Evolutionary conservation across 2,888 invertebrate genomes (phyloP), one percentile per base, ranked within the genome.

Genomic region (Drosophila infuscata): DNA sequence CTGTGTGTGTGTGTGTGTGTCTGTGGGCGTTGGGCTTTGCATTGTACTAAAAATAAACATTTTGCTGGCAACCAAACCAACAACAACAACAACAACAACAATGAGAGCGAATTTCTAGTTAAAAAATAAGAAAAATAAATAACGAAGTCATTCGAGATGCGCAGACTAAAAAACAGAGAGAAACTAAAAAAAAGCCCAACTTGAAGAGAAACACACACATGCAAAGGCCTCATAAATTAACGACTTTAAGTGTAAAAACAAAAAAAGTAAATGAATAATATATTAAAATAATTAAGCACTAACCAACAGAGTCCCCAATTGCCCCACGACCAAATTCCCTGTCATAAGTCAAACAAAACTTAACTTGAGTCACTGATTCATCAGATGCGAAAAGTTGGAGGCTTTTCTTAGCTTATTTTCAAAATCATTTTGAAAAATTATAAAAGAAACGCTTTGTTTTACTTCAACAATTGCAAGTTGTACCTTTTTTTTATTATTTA

Each of bases 1-100:
- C 32, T 35, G 33, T 41, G 17, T 48, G 20, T 43, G 52, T 48
- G 57, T 56, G 57, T 43, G 29, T 38, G 12, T 48, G 69, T 30
- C 30, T 46, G 60, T 59, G 15, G 51, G 48, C 59, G 52, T 46
- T 56, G 54, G 54, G 41, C 54, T 33, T 75, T 65, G 58, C 62
- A 67, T 69, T 63, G 88, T 74, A 78, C 82, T 76, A 74, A 69
- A 87, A 84, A 87, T 89, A 89, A 87, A 89, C 86, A 87, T 76
- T 81, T 77, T 20, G 46, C 52, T 48, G 54, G 29, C 70, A 59
- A 35, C 59, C 59, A 8, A 38, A 65, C 32, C 53, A 62, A 32
- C 56, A 48, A 69, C 43, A 62, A 46, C 48, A 49, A 17, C 29
- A 43, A 57, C 57, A 61, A 56, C 46, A 63, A 46, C 46, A 48